Conservation (phyloP, 2,113 vertebrate species). For the Xenus cinereus region DNA sequence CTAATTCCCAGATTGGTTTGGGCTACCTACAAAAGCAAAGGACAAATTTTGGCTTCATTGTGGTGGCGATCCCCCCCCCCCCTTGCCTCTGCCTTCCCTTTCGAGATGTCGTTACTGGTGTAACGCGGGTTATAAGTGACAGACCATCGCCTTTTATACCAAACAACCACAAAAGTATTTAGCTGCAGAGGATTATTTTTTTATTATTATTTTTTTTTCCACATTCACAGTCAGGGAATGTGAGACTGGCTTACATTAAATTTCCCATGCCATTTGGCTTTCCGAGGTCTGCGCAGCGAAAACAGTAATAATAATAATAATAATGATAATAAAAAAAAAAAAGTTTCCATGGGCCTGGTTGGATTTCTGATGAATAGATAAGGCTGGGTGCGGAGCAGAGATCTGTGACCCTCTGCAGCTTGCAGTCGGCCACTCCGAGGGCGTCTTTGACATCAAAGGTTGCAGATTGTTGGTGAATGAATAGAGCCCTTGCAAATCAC, state of each 20-base stretch:
- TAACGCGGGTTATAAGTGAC: neutral
- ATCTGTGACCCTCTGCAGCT: constrained; percentile 56
- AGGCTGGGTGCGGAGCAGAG: constrained; percentile 29
- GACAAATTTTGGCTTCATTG: neutral
- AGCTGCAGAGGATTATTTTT: constrained; percentile 52
- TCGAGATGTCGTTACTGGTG: constrained; percentile 25
- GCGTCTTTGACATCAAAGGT: constrained; percentile 71
- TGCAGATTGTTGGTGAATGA: constrained; percentile 69
- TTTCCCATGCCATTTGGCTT: constrained; percentile 64
- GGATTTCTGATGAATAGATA: constrained; percentile 73
- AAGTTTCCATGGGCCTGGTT: constrained; percentile 61
- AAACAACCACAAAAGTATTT: constrained; percentile 44
- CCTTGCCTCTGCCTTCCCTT: neutral
- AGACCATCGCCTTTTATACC: constrained; percentile 50
- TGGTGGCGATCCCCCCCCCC: accelerated
- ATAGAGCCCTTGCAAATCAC: constrained; percentile 58
- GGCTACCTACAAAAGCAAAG: neutral
- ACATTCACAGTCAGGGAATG: constrained; percentile 31
- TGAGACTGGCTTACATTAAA: constrained; percentile 63
- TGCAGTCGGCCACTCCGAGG: constrained; percentile 31
- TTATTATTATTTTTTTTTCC: neutral
- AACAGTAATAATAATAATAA: neutral
- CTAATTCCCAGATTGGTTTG: neutral
- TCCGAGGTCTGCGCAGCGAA: constrained; percentile 48
- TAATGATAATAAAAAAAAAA: neutral